Evolutionary conservation across 1,140 invertebrate species (phyloP), one percentile per base, ranked within the genome.

Genomic region (Stratiolaelaps scimitus): DNA sequence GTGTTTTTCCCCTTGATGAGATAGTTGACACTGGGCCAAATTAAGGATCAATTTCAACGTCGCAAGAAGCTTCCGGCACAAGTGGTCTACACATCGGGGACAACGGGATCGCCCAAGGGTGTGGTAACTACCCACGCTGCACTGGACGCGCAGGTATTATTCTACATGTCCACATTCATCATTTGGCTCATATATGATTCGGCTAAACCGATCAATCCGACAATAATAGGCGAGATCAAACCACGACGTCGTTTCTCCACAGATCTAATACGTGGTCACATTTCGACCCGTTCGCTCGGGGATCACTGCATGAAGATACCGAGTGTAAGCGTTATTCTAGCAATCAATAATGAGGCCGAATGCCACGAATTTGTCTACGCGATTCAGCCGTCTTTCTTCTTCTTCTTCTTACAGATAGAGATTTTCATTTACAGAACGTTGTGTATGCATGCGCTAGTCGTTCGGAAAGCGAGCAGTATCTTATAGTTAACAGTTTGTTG

Each of bases 141-240:
- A 76, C 72, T 92, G 2, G 75, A 81, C 47, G 78, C 82, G 0
- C 86, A 88, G 78, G 79, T 67, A 44, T n/a, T n/a, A n/a, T n/a
- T n/a, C n/a, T n/a, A n/a, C n/a, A n/a, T n/a, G n/a, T n/a, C n/a
- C n/a, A n/a, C n/a, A n/a, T n/a, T n/a, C n/a, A n/a, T n/a, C n/a
- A n/a, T n/a, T n/a, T n/a, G n/a, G n/a, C n/a, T n/a, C n/a, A n/a
- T n/a, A n/a, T n/a, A 6, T 48, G 47, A 6, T 48, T 6, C 4
- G 4, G n/a, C n/a, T n/a, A n/a, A n/a, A n/a, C n/a, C n/a, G 4
- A 6, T 6, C 15, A 6, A 20, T 48, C 47, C 4, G 47, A 6
- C 4, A 15, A 6, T 6, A 15, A n/a, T n/a, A n/a, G n/a, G n/a
- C n/a, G n/a, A n/a, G n/a, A n/a, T n/a, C n/a, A n/a, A n/a, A n/a